These are phyloP conservation scores for Miltochrista miniata DNA, from an alignment of 2,888 invertebrate genomes.

Conservation along the genomic window DNA sequence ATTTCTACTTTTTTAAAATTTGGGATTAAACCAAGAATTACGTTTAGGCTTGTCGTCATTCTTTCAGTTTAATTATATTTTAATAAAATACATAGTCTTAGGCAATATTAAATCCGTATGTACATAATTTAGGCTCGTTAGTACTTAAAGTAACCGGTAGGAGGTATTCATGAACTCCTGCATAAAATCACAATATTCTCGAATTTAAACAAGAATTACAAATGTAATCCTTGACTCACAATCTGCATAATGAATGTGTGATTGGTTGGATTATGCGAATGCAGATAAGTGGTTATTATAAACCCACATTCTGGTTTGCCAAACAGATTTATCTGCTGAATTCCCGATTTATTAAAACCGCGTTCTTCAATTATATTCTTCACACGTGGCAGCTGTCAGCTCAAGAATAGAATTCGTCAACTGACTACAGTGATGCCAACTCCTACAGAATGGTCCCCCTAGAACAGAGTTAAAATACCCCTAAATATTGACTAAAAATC, in stretches of 20 bases:
- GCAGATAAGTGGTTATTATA: slow-evolving; percentile 8
- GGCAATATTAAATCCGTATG: not conserved
- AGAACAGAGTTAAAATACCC: no score
- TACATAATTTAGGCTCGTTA: not conserved
- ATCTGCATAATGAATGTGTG: slow-evolving; percentile 16
- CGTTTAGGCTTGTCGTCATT: no score
- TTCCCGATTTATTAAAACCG: no score
- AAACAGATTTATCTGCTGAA: not conserved
- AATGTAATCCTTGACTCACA: slow-evolving; percentile 13
- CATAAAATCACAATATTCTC: not conserved
- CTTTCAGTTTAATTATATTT: no score
- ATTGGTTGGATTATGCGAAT: slow-evolving; percentile 15
- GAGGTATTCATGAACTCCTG: not conserved
- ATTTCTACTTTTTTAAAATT: no score
- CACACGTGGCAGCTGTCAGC: not conserved
- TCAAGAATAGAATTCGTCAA: no score
- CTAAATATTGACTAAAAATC: no score
- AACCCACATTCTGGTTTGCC: slow-evolving; percentile 2
- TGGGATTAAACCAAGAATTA: no score
- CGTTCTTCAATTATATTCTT: no score
- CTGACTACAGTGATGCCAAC: no score
- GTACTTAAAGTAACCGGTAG: not conserved
- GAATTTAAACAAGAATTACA: slow-evolving; percentile 13
- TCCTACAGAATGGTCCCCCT: no score
- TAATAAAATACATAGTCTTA: no score